Evolutionary conservation across 2,113 vertebrate species (phyloP).

Genomic region (Anguilla japonica): DNA sequence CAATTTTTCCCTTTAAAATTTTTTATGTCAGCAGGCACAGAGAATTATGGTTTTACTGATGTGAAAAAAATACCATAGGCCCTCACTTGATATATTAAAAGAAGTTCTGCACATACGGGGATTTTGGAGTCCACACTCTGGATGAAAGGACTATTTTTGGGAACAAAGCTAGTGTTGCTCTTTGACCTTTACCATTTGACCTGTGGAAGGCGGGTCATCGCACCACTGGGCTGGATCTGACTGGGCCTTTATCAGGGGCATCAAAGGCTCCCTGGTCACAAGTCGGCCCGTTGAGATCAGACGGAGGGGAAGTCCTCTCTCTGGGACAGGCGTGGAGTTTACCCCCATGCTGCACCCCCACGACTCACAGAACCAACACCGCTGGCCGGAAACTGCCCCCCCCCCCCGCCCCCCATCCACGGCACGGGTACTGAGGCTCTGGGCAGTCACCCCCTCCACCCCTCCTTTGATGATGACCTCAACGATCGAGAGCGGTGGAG

Average conservation of each 20-base stretch:
- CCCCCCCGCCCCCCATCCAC: too few relatives aligned
- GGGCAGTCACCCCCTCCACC: neutral
- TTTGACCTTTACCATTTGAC: constrained; percentile 52
- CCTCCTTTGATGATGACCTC: constrained; percentile 17
- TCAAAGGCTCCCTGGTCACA: constrained; percentile 58
- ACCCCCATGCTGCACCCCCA: constrained; percentile 31
- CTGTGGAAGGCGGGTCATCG: constrained; percentile 57
- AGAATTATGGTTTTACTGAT: neutral
- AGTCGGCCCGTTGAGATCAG: constrained; percentile 47
- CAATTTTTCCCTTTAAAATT: too few relatives aligned
- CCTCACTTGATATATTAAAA: too few relatives aligned
- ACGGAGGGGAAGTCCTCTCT: constrained; percentile 45
- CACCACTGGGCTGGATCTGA: constrained; percentile 46
- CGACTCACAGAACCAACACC: neutral
- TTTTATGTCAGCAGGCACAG: neutral
- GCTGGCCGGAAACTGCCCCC: neutral
- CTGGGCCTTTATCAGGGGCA: constrained; percentile 40
- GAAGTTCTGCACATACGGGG: neutral
- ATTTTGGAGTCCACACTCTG: neutral
- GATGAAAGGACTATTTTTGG: constrained; percentile 21
- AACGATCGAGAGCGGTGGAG: neutral
- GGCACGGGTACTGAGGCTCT: neutral
- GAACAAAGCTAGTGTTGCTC: constrained; percentile 40
- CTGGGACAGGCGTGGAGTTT: constrained; percentile 16
- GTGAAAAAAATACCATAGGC: neutral